Evolutionary conservation across 2,888 invertebrate genomes (phyloP), one percentile per base, ranked within the genome.

Genomic region (Leucophenga maculata): DNA sequence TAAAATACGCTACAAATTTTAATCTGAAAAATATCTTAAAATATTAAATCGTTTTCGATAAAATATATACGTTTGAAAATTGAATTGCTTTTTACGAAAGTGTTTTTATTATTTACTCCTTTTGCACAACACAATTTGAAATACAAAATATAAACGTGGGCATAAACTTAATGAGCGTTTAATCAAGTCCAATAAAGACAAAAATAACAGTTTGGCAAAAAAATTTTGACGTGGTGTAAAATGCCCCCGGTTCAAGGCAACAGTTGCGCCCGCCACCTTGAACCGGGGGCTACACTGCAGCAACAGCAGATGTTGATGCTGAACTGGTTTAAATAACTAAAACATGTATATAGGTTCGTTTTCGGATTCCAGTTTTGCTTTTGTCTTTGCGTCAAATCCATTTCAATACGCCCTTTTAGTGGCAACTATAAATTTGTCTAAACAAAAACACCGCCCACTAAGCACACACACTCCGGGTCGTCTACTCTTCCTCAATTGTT

Each of bases 401-500:
- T 60, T 60, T 60, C 39, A 31, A 48, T 57, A 39, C 4, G 39
- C 39, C 8, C 39, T 11, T 39, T 39, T 9, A 39, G 39, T 39
- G 39, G 9, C 11, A 11, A 39, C 39, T 39, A 6, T 39, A 39
- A 39, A 39, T 39, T 39, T 39, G 39, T 11, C 39, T 11, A 39
- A 6, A 6, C 26, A 26, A 39, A 11, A 39, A 39, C 39, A 52
- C n/a, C 59, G 67, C 71, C 54, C 69, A 60, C 66, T 68, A 20
- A 65, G 32, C 18, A 26, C 18, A 18, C 18, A 9, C 39, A 11
- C 6, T 39, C 4, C 26, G 16, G 3, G n/a, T 6, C 62, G 72
- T 82, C 76, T 84, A 84, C 81, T 82, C 81, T 74, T 82, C 81
- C 70, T 84, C 84, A 69, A 84, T 84, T 67, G 83, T 82, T 66